phyloP scores from a whole-genome alignment of 2,888 invertebrate genomes.

The Brachylomia viminalis region DNA sequence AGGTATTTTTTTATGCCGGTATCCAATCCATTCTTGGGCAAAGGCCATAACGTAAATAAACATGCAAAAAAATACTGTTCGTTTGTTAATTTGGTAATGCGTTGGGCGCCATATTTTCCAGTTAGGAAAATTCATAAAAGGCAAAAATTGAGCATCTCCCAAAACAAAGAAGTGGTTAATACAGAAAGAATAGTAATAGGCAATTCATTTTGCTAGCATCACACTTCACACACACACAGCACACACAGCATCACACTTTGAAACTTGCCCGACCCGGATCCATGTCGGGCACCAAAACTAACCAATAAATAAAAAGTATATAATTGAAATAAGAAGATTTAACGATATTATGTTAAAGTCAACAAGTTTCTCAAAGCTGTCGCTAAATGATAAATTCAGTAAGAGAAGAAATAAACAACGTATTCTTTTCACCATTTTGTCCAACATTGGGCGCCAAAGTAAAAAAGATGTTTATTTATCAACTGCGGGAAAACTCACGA shows the following conservation, averaged over 20 bases:
- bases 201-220: background rate
- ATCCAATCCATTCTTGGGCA: background rate
- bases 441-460: slow-evolving; percentile 32
- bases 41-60: background rate
- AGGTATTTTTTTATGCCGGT: too few relatives aligned
- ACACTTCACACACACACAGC: too few relatives aligned
- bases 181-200: background rate
- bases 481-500: background rate
- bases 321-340: background rate
- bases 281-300: slow-evolving; percentile 17
- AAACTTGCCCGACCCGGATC: too few relatives aligned
- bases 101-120: background rate
- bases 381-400: background rate
- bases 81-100: background rate
- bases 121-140: background rate
- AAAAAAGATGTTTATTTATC: background rate
- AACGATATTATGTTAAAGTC: too few relatives aligned
- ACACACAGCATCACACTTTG: too few relatives aligned
- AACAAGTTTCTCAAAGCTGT: background rate
- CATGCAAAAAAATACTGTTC: background rate
- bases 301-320: too few relatives aligned
- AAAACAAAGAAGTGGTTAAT: background rate
- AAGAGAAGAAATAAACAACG: background rate
- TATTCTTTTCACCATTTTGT: background rate
- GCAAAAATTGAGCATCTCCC: background rate